A percentile compares a stretch with the other conserved stretches of the same genome.
These are phyloP conservation scores for Eonycteris spelaea DNA, from an alignment of 2,113 vertebrate genomes.

Conservation along the genomic window DNA sequence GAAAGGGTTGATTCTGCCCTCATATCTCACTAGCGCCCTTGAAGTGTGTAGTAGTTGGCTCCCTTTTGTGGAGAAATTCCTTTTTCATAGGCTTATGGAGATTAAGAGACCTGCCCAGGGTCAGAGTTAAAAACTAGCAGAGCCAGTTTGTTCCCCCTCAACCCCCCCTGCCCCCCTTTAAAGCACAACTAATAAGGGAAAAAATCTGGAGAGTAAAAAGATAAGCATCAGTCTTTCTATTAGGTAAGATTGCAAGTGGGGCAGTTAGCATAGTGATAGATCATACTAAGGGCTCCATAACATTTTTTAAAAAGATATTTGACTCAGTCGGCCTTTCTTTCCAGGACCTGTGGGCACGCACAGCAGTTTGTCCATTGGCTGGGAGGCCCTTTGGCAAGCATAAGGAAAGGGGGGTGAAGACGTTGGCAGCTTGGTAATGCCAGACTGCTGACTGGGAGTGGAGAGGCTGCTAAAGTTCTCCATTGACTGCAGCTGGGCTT, in stretches of 20 bases:
- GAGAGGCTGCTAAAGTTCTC: not conserved
- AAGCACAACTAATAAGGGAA: not conserved
- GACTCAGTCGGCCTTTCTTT: not conserved
- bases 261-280: not conserved
- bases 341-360: not conserved
- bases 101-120: slow-evolving; percentile 7
- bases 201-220: not conserved
- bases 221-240: not conserved
- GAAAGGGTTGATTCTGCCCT: not conserved
- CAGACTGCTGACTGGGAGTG: not conserved
- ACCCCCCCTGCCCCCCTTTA: not conserved
- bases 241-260: not conserved
- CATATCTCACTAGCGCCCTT: not conserved
- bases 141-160: not conserved
- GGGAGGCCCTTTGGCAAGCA: not conserved
- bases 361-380: not conserved
- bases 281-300: not conserved
- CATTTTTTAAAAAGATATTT: not conserved
- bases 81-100: not conserved
- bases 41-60: not conserved
- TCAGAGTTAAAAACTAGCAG: not conserved
- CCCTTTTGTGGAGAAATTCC: not conserved
- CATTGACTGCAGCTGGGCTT: not conserved
- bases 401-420: not conserved
- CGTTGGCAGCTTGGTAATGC: not conserved